Percentiles rank a stretch among this genome's conserved stretches.
These are phyloP conservation scores for Oreonectes daqikongensis DNA, from an alignment of 2,797 vertebrate species.

Conservation along the genomic window DNA sequence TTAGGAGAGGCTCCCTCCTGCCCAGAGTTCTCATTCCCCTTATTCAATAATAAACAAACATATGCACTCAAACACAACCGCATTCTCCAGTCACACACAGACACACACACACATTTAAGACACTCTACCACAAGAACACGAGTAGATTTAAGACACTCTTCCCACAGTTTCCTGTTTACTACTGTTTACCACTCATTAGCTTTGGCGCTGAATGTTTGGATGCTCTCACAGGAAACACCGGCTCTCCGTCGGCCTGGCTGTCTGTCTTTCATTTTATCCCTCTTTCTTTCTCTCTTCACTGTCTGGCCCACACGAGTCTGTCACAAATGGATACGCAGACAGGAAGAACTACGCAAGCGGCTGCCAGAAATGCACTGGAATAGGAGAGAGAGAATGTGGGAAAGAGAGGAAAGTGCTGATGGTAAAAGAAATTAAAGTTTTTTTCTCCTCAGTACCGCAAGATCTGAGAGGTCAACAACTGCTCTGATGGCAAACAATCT, in stretches of 20 bases:
- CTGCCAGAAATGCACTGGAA: constrained; percentile 31
- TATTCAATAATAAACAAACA: constrained; percentile 58
- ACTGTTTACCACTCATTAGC: constrained; percentile 54
- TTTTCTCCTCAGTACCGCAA: background rate
- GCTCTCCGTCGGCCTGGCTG: constrained; percentile 31
- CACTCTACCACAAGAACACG: constrained; percentile 51
- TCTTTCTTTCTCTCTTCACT: constrained; percentile 30
- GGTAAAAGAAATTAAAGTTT: constrained; percentile 24
- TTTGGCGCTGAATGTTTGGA: constrained; percentile 43
- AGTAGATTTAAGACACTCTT: constrained; percentile 58
- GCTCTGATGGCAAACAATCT: constrained; percentile 8
- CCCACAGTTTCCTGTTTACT: constrained; percentile 60
- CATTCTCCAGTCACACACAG: constrained; percentile 34
- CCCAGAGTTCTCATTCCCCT: constrained; percentile 54
- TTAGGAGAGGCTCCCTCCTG: constrained; percentile 56
- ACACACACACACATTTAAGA: constrained; percentile 47
- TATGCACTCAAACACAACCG: constrained; percentile 59
- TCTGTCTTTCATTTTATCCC: constrained; percentile 38
- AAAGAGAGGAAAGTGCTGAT: constrained; percentile 35
- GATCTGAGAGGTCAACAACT: constrained; percentile 19
- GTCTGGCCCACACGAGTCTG: constrained; percentile 42
- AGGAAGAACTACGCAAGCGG: constrained; percentile 6
- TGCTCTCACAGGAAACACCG: constrained; percentile 51
- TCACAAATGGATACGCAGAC: constrained; percentile 42
- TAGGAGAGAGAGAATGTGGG: constrained; percentile 21